A percentile compares a stretch with the other conserved stretches of the same genome.
Conservation (phyloP, 2,888 invertebrate species). For the Thereva nobilitata region DNA sequence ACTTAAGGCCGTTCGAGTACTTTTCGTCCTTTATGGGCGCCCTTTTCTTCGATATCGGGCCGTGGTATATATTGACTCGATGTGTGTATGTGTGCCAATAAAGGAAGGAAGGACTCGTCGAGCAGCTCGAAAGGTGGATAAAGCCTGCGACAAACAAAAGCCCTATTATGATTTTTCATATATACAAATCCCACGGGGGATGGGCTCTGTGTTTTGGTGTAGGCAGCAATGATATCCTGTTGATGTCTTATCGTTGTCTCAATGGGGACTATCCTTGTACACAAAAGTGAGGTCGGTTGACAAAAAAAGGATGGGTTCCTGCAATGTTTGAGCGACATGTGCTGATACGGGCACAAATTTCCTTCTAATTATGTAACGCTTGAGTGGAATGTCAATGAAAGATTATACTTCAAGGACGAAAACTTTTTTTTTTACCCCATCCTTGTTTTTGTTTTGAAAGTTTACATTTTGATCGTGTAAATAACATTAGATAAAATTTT, state of each 20-base stretch:
- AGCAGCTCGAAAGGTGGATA: neutral
- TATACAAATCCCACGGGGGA: neutral
- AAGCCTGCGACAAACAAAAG: neutral
- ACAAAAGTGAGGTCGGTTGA: neutral
- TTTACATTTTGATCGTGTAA: neutral
- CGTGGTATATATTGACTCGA: too few species aligned
- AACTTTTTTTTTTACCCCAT: neutral
- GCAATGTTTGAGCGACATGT: neutral
- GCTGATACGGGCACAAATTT: conserved; percentile 4
- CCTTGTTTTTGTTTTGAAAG: neutral
- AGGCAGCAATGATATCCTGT: conserved; percentile 9
- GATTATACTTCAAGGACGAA: conserved; percentile 1
- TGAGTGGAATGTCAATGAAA: conserved; percentile 23
- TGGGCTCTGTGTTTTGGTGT: neutral
- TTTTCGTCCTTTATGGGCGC: too few species aligned
- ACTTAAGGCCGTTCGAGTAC: too few species aligned
- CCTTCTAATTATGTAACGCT: conserved; percentile 16
- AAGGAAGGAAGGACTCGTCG: neutral
- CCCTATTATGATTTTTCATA: neutral
- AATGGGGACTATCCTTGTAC: neutral
- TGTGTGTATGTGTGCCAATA: neutral
- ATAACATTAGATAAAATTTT: neutral
- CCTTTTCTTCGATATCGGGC: too few species aligned
- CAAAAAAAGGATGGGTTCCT: conserved; percentile 6
- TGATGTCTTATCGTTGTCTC: conserved; percentile 20